Conservation (phyloP, 2,888 invertebrate species). For the Tachina grossa region DNA sequence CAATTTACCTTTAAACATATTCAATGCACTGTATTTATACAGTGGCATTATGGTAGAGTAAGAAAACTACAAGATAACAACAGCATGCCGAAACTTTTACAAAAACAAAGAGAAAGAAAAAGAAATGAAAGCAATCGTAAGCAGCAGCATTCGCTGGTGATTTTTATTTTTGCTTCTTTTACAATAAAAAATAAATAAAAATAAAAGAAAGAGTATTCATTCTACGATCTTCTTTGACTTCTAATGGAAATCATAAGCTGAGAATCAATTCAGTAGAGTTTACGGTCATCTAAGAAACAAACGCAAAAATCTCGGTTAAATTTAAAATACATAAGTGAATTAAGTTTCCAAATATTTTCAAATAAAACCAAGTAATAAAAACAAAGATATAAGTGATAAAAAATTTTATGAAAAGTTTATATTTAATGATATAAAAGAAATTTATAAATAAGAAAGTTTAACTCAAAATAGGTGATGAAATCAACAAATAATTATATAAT, state of each 20-base stretch:
- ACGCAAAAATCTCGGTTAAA: conserved; percentile 77
- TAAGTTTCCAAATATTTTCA: background rate
- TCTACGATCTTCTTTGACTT: conserved; percentile 76
- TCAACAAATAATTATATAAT: background rate
- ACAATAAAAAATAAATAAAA: background rate
- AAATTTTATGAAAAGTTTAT: background rate
- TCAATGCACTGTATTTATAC: conserved; percentile 12
- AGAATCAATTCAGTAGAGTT: conserved; percentile 82
- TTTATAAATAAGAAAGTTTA: background rate
- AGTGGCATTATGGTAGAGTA: conserved; percentile 34
- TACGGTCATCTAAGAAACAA: conserved; percentile 81
- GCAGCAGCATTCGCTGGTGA: conserved; percentile 58
- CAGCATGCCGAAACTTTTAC: conserved; percentile 50
- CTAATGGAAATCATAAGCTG: conserved; percentile 81
- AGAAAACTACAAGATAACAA: conserved; percentile 39
- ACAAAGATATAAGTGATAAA: background rate
- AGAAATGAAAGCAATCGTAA: conserved; percentile 36
- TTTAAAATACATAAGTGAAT: conserved; percentile 30
- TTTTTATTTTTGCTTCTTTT: conserved; percentile 35
- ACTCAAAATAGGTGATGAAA: conserved; percentile 21
- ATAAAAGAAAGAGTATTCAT: conserved; percentile 53
- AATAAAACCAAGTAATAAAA: background rate
- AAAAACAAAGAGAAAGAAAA: conserved; percentile 50
- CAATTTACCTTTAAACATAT: conserved; percentile 5
- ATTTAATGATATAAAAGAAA: background rate